A percentile compares a stretch with the other conserved stretches of the same genome.
Conservation (phyloP, 2,888 invertebrate species). For the Charanyca ferruginea region DNA sequence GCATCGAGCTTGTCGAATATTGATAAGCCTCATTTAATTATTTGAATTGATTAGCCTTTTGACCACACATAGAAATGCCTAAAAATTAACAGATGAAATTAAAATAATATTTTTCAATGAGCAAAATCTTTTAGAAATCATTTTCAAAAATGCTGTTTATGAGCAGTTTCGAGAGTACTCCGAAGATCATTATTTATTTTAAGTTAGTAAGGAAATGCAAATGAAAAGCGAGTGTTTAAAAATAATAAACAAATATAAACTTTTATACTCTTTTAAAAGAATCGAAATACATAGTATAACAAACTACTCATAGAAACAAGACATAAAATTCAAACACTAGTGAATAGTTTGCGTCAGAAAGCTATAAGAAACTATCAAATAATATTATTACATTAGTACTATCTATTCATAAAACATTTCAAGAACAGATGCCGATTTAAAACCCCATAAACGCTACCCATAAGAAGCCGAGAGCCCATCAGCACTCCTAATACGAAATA, state of each 20-base stretch:
- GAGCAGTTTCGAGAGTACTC: background rate
- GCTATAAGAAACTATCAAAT: conserved; percentile 29
- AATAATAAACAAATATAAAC: background rate
- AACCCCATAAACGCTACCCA: conserved; percentile 54
- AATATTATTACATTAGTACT: conserved; percentile 34
- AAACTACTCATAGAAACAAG: conserved; percentile 14
- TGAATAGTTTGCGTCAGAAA: conserved; percentile 31
- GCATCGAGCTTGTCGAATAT: background rate
- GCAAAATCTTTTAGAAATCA: background rate
- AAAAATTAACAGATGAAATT: background rate
- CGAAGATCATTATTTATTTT: background rate
- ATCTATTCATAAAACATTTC: conserved; percentile 52
- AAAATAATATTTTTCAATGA: background rate
- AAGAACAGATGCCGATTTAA: conserved; percentile 59
- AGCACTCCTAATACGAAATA: conserved; percentile 59
- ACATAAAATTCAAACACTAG: conserved; percentile 15
- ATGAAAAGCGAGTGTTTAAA: background rate
- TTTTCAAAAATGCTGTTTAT: background rate
- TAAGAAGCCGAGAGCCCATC: conserved; percentile 51
- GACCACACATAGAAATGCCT: background rate
- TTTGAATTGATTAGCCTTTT: too few species aligned
- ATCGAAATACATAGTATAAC: conserved; percentile 14
- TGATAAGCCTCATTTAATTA: background rate
- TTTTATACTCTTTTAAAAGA: background rate
- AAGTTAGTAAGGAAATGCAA: background rate